Base-by-base conservation (phyloP, 35 echinoderm and acorn worm genomes). In the Antedon bifida region DNA sequence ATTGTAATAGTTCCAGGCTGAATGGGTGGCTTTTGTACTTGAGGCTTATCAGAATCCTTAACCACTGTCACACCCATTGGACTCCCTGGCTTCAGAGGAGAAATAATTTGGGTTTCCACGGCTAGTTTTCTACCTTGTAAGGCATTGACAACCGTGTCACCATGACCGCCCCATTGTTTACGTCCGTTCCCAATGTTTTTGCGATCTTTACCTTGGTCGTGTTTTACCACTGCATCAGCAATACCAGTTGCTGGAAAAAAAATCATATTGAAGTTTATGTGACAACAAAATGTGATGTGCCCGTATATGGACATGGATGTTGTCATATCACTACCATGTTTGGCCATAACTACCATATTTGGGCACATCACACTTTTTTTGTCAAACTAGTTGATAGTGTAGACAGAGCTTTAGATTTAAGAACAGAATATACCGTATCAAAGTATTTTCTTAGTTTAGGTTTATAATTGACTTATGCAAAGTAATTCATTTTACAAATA, bases 61-160 rank as follows among this genome's bases (percentile, higher is more conserved):
- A 87, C 51, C 32, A 96, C 82, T 3, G 93, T 96, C 14, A 96
- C 73, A 30, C 93, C 93, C 82, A 91, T 83, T 13, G 86, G 89
- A 83, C 76, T 88, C 5, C 84, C 91, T 39, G 36, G 55, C 31
- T 31, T 19, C 23, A 34, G 39, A 29, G 51, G 23, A 64, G 77
- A 51, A 29, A 97, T 81, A 10, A 88, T 97, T 34, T 87, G 89
- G 0, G 94, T 97, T 73, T 78, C 90, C 34, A 86, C 30, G 30
- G 80, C 39, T 82, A 97, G 84, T 21, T 89, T 87, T 11, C 84
- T 84, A 36, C 87, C 87, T 73, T 92, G 85, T 3, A 97, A 81
- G 11, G 85, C 87, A 73, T 86, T 91, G n/a, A 97, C 36, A 0
- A 92, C 90, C 9, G 90, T 89, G 19, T 86, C 75, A 36, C 90